Conservation (phyloP, 2,888 invertebrate species). For the Panzeria rudis region DNA sequence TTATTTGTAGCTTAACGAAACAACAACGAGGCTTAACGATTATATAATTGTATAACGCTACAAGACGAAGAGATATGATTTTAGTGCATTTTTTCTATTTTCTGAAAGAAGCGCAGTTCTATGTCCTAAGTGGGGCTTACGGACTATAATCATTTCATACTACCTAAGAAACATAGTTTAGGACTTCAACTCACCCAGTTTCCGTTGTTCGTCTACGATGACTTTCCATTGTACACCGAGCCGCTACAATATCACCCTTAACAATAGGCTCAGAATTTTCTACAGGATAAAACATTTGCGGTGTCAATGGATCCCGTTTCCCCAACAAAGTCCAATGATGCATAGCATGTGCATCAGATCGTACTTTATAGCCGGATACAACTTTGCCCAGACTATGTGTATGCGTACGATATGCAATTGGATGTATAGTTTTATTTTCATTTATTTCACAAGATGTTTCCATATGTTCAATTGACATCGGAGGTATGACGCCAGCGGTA, state of each 20-base stretch:
- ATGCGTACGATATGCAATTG: slow-evolving; percentile 97
- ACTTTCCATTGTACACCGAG: slow-evolving; percentile 96
- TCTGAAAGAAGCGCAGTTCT: no score
- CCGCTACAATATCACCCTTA: slow-evolving; percentile 91
- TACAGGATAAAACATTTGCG: slow-evolving; percentile 97
- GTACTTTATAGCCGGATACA: slow-evolving; percentile 92
- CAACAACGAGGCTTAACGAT: no score
- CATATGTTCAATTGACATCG: slow-evolving; percentile 90
- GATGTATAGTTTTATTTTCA: slow-evolving; percentile 93
- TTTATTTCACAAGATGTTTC: slow-evolving; percentile 93
- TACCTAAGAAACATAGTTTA: no score
- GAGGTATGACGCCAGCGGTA: slow-evolving; percentile 91
- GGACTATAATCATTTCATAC: no score
- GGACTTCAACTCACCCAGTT: slow-evolving; percentile 90
- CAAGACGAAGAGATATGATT: no score
- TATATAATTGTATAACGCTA: no score
- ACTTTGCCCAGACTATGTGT: slow-evolving; percentile 95
- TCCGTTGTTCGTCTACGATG: slow-evolving; percentile 86
- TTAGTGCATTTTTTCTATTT: no score
- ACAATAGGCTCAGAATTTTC: slow-evolving; percentile 86
- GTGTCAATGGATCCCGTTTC: slow-evolving; percentile 92
- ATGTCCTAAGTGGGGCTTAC: no score
- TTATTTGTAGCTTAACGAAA: no score
- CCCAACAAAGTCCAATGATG: slow-evolving; percentile 93
- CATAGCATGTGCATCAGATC: slow-evolving; percentile 84